Evolutionary conservation across 2,113 vertebrate species (phyloP), one percentile per base, ranked within the genome.

Genomic region (Chionomys nivalis): DNA sequence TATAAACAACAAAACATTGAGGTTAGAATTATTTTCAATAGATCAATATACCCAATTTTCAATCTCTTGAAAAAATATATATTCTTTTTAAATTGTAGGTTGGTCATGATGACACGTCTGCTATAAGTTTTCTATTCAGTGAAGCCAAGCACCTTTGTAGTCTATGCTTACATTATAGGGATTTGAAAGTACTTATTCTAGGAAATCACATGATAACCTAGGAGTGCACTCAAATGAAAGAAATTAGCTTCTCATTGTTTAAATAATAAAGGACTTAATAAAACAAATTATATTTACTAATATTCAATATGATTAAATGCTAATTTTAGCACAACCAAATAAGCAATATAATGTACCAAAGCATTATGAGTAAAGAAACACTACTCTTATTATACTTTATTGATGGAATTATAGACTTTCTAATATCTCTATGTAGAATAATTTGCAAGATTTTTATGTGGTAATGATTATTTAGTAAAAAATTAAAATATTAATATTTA

Each of bases 21-120:
- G 89, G 24, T 73, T 91, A 87, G 16, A 95, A 39, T 79, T 3
- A 58, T 13, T 89, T 39, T 17, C 47, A 82, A 89, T 87, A 7
- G 44, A 95, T 85, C 75, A 93, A 24, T 87, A 79, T 87, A 95
- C 0, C 63, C 14, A 92, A 68, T 93, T 91, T 91, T 73, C 73
- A 91, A 78, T 87, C 39, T 87, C 73, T 94, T 89, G 49, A 82
- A 36, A 44, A 91, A 19, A 58, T 0, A 61, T 82, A 4, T 77
- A 55, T 87, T 77, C 76, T 66, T 91, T 91, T 68, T 26, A 21
- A 23, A 47, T 91, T 8, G 42, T 21, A 92, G 33, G 39, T 63
- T 92, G 49, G 12, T 14, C 44, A 58, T 78, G n/a, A 65, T 61
- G 61, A 86, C 7, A 49, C 33, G 0, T 72, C 44, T 87, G 10